phyloP scores from a whole-genome alignment of 1,140 invertebrate genomes.

The Metopolophium dirhodum region DNA sequence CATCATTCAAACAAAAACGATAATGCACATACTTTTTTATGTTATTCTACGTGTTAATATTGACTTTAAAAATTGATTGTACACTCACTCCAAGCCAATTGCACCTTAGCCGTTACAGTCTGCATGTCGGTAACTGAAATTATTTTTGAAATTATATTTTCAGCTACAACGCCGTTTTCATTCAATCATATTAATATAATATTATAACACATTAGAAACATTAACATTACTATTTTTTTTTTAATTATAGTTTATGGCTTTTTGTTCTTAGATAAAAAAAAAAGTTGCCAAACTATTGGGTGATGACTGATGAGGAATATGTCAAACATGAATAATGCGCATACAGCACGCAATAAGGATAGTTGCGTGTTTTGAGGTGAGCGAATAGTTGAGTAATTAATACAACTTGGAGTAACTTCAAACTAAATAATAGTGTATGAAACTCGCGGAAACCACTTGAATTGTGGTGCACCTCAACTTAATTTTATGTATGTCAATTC shows the following conservation, averaged over 20 bases:
- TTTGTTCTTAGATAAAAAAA: background rate
- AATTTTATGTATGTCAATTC: conserved; percentile 2
- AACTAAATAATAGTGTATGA: background rate
- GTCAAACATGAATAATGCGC: background rate
- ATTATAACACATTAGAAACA: background rate
- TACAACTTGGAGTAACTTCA: background rate
- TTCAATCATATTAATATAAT: background rate
- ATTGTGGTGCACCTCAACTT: conserved; percentile 33
- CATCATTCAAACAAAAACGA: conserved; percentile 43
- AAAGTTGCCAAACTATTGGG: background rate
- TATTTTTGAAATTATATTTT: conserved; percentile 9
- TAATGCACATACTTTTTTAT: background rate
- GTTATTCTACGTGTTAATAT: conserved; percentile 18
- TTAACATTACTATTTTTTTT: background rate
- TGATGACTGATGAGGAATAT: background rate
- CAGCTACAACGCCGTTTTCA: background rate
- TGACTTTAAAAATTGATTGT: conserved; percentile 10
- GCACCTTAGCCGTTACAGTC: conserved; percentile 51
- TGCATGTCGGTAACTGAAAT: conserved; percentile 47
- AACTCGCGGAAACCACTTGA: background rate
- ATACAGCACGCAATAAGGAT: background rate
- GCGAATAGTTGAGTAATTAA: conserved; percentile 28
- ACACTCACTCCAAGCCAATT: conserved; percentile 55
- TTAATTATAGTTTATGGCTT: background rate
- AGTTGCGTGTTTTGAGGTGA: background rate